phyloP scores from a whole-genome alignment of 92 coral and sea anemone genomes.

The Phenganax marumi region DNA sequence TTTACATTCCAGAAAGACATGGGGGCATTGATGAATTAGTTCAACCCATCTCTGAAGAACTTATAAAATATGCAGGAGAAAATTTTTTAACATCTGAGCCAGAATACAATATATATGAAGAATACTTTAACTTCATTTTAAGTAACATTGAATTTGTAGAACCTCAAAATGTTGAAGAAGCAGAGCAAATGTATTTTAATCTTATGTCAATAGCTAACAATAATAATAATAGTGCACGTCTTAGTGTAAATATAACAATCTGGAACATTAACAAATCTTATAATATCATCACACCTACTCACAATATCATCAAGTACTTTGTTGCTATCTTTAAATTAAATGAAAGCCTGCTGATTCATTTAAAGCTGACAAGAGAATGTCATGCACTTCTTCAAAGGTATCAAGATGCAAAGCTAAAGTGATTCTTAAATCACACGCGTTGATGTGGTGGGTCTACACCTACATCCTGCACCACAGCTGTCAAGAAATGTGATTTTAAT shows the following conservation, averaged over 20 bases:
- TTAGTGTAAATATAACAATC: neutral
- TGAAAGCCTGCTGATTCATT: slow-evolving; percentile 57
- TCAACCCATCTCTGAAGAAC: slow-evolving; percentile 1
- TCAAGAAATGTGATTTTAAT: slow-evolving; percentile 49
- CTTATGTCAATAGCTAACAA: neutral
- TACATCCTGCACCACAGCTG: slow-evolving; percentile 53
- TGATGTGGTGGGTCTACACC: slow-evolving; percentile 59
- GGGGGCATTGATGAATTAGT: slow-evolving; percentile 26
- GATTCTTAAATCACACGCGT: slow-evolving; percentile 52
- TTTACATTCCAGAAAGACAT: slow-evolving; percentile 16
- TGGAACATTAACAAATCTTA: neutral
- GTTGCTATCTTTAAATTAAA: slow-evolving; percentile 27
- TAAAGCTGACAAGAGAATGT: slow-evolving; percentile 54
- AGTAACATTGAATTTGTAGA: slow-evolving; percentile 3
- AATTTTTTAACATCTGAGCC: neutral
- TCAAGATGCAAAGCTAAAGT: slow-evolving; percentile 52
- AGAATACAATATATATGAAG: slow-evolving; percentile 23
- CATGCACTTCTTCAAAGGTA: slow-evolving; percentile 53
- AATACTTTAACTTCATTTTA: slow-evolving; percentile 17
- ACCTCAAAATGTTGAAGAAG: slow-evolving; percentile 29
- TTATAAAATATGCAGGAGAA: slow-evolving; percentile 11
- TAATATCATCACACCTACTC: neutral
- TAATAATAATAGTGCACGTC: neutral
- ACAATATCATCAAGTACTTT: neutral
- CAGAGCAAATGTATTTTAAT: slow-evolving; percentile 23